These are phyloP conservation scores for Lethenteron camtschaticum DNA, from an alignment of 2,113 vertebrate genomes.

Conservation along the genomic window DNA sequence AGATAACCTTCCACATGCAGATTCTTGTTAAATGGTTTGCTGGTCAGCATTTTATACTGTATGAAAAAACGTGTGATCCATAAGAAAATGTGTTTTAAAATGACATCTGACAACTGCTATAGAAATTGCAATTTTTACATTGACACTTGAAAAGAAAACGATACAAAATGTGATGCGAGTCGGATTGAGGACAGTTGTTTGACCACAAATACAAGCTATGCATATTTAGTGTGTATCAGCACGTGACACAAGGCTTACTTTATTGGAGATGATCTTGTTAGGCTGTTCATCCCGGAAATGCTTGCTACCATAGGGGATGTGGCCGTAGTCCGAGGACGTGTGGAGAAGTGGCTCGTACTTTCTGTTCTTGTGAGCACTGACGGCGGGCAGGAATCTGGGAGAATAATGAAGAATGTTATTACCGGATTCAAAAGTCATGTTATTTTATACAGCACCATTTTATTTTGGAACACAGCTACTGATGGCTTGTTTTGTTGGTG, in stretches of 20 bases:
- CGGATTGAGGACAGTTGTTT: no score
- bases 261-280: constrained; percentile 23
- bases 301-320: constrained; percentile 19
- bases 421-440: neutral
- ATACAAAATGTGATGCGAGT: no score
- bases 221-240: no score
- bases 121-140: no score
- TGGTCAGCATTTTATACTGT: no score
- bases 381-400: constrained; percentile 39
- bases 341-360: constrained; percentile 23
- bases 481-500: neutral
- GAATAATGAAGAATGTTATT: constrained; percentile 12
- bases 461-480: neutral
- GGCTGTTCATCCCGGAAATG: constrained; percentile 29
- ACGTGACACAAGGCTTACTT: constrained; percentile 22
- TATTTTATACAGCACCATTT: neutral
- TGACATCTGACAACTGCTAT: no score
- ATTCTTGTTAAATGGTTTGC: no score
- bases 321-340: constrained; percentile 21
- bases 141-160: no score
- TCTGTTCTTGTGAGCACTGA: constrained; percentile 22
- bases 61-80: no score
- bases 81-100: no score
- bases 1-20: no score
- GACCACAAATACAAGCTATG: no score